These are phyloP conservation scores for Sinocyclocheilus rhinocerous DNA, from an alignment of 2,113 vertebrate genomes.

Conservation along the genomic window DNA sequence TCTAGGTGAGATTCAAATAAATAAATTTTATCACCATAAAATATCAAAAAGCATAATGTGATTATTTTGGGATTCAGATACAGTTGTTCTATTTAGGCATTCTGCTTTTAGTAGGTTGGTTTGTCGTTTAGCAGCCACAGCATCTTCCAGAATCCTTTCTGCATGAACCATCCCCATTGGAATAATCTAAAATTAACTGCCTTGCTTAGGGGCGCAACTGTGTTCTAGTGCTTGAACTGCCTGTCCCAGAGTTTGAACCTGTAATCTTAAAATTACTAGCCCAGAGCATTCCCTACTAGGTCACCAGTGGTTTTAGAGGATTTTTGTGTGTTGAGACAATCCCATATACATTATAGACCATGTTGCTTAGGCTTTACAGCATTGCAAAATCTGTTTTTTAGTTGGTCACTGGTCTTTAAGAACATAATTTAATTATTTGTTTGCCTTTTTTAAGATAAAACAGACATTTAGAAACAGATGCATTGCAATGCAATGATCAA, in stretches of 20 bases:
- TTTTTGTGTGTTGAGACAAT: not conserved
- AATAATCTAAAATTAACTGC: not conserved
- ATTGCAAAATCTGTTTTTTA: not conserved
- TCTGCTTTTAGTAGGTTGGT: not conserved
- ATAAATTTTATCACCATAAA: not conserved
- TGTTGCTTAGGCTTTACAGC: too few relatives aligned
- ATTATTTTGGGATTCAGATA: not conserved
- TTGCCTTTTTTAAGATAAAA: not conserved
- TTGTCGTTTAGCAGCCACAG: not conserved
- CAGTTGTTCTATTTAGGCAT: not conserved
- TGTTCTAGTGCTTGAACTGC: not conserved
- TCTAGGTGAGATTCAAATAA: too few relatives aligned
- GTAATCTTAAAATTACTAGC: slow-evolving; percentile 14
- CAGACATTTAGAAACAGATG: not conserved
- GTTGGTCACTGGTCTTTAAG: too few relatives aligned
- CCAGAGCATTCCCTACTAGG: not conserved
- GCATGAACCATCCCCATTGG: not conserved
- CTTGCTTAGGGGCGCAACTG: not conserved
- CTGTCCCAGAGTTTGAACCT: slow-evolving; percentile 1
- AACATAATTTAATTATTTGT: not conserved
- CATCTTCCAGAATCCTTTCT: not conserved
- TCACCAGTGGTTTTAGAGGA: not conserved
- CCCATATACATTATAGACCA: not conserved
- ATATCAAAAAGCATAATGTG: not conserved
- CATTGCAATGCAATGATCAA: not conserved